phyloP scores from a whole-genome alignment of 1,140 invertebrate genomes.

The Trachymyrmex cornetzi region DNA sequence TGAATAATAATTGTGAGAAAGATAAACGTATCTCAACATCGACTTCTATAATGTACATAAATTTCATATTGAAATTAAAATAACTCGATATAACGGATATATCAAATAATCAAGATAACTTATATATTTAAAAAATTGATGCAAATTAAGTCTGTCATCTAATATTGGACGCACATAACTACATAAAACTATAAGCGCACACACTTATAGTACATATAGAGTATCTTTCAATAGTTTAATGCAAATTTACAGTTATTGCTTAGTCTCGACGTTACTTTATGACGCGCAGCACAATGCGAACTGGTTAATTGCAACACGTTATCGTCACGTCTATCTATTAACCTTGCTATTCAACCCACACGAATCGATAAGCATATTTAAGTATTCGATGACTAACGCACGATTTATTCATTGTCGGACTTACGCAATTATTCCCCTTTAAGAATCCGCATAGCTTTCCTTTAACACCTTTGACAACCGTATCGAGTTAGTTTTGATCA shows the following conservation, averaged over 20 bases:
- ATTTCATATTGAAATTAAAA: conserved; percentile 32
- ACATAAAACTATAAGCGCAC: not conserved
- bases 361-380: conserved; percentile 58
- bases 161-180: not conserved
- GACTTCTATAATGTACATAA: conserved; percentile 55
- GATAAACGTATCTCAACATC: conserved; percentile 36
- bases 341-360: conserved; percentile 62
- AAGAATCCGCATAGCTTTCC: conserved; percentile 46
- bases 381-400: conserved; percentile 47
- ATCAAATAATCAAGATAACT: not conserved
- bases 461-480: conserved; percentile 28
- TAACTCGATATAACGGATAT: not conserved
- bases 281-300: conserved; percentile 59
- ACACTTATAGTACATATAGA: not conserved
- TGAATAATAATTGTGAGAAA: conserved; percentile 47
- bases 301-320: conserved; percentile 58
- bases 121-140: not conserved
- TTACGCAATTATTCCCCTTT: conserved; percentile 30
- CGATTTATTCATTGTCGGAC: conserved; percentile 25
- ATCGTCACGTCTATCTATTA: conserved; percentile 63
- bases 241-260: conserved; percentile 55
- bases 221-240: conserved; percentile 17
- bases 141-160: not conserved
- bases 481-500: conserved; percentile 16
- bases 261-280: conserved; percentile 46